Evolutionary conservation across 2,888 invertebrate genomes (phyloP).

Genomic region (Eudasyphora cyanicolor): DNA sequence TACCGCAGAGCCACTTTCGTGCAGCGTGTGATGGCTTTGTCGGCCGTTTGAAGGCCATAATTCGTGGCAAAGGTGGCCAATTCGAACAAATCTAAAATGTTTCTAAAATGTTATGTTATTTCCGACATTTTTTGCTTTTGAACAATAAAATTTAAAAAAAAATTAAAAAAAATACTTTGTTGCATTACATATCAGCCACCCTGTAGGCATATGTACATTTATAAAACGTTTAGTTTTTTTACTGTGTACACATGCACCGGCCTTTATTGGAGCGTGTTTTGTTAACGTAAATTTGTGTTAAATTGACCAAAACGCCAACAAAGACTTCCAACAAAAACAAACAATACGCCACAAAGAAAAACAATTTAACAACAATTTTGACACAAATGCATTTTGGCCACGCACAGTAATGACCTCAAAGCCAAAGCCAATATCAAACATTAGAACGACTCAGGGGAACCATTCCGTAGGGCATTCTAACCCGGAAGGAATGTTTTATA

Average conservation of each 20-base stretch:
- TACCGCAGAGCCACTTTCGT: too few relatives aligned
- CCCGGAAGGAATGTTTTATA: too few relatives aligned
- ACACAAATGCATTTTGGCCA: conserved; percentile 37
- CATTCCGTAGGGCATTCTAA: background rate
- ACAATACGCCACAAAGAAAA: background rate
- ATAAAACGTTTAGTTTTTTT: background rate
- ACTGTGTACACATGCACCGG: background rate
- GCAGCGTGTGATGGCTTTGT: too few relatives aligned
- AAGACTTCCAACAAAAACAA: too few relatives aligned
- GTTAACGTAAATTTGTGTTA: conserved; percentile 55
- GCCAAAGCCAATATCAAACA: conserved; percentile 18
- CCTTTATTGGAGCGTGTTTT: conserved; percentile 65
- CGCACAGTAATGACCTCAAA: background rate
- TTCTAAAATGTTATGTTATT: too few relatives aligned
- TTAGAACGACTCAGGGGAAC: background rate
- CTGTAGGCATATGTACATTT: background rate
- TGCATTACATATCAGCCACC: too few relatives aligned
- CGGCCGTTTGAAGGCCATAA: too few relatives aligned
- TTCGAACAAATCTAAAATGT: too few relatives aligned
- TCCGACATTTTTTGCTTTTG: too few relatives aligned
- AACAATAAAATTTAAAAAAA: too few relatives aligned
- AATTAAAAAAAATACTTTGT: too few relatives aligned
- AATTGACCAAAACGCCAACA: conserved; percentile 61
- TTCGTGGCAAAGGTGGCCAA: too few relatives aligned
- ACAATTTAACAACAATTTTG: conserved; percentile 23